These are phyloP conservation scores for Thinocorus orbignyianus DNA, from an alignment of 2,113 vertebrate genomes.

Conservation along the genomic window DNA sequence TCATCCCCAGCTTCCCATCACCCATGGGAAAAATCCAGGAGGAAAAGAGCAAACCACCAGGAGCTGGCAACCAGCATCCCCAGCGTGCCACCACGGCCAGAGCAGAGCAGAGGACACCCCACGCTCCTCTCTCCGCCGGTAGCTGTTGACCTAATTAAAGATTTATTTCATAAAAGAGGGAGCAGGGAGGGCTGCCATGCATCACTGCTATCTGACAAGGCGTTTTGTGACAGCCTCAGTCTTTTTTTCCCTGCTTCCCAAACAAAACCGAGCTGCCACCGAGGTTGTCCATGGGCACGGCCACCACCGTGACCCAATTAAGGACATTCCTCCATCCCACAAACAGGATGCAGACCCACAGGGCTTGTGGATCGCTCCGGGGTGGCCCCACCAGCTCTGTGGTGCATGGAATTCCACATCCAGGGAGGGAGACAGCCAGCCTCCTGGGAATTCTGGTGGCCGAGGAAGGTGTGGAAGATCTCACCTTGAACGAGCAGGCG, in stretches of 20 bases:
- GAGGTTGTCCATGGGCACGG: background rate
- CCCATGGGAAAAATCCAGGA: background rate
- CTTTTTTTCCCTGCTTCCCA: background rate
- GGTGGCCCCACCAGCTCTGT: background rate
- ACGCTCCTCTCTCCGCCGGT: background rate
- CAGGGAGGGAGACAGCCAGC: fast-evolving
- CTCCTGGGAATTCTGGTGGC: background rate
- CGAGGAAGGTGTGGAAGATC: background rate
- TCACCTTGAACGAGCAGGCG: slow-evolving; percentile 96
- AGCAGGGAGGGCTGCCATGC: slow-evolving; percentile 10
- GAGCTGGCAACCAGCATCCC: background rate
- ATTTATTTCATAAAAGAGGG: slow-evolving; percentile 36
- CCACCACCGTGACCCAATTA: background rate
- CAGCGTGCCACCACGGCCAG: background rate
- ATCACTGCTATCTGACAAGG: background rate
- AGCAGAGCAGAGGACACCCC: background rate
- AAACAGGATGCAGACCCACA: fast-evolving
- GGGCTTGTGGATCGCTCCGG: fast-evolving
- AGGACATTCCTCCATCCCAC: background rate
- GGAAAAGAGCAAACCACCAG: background rate
- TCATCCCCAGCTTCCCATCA: background rate
- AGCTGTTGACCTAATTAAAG: slow-evolving; percentile 55
- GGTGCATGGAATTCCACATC: fast-evolving
- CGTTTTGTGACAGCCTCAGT: slow-evolving; percentile 34
- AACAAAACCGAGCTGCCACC: background rate